Base-by-base conservation (phyloP, 2,888 invertebrate species). In the Bellardia pandia region DNA sequence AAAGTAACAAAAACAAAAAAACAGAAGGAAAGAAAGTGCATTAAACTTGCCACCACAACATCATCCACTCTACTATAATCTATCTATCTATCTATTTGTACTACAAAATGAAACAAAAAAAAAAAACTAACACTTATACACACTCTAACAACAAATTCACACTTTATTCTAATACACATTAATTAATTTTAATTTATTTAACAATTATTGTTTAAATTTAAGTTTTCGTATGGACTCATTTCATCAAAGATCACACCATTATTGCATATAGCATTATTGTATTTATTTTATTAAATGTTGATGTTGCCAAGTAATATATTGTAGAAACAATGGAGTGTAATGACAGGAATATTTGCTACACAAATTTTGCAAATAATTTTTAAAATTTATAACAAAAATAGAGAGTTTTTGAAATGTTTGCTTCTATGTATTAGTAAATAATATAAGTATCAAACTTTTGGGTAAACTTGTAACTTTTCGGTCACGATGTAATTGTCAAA, bases 11-110 rank as follows among this genome's bases (percentile, higher is more conserved):
- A 3, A 42, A 42, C 45, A 45, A 13, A 45, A 8, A 0, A 45
- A 45, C 11, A 45, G 13, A 9, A 7, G 45, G 2, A 45, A 45
- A 45, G 11, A 74, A 42, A 74, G 51, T 79, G 79, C 84, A 86
- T 79, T 81, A 37, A 62, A 84, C 84, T 69, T 83, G 84, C 84
- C 84, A 84, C 72, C 37, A 72, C 77, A 62, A 64, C 76, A 71
- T 75, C 68, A 75, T 58, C 68, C 83, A 86, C 80, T 75, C 66
- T 71, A 66, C 64, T 48, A 66, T 48, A 23, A 78, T 9, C 30
- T 60, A 66, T 45, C 45, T 60, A 66, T 45, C 45, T 62, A 66
- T 56, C 42, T 75, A 80, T 69, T 68, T 74, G 58, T 58, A 68
- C 30, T 76, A 82, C 23, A 56, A 45, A 13, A 5, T 16, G 14